Base-by-base conservation (phyloP, 35 echinoderm and acorn worm genomes). In the Eucidaris tribuloides region DNA sequence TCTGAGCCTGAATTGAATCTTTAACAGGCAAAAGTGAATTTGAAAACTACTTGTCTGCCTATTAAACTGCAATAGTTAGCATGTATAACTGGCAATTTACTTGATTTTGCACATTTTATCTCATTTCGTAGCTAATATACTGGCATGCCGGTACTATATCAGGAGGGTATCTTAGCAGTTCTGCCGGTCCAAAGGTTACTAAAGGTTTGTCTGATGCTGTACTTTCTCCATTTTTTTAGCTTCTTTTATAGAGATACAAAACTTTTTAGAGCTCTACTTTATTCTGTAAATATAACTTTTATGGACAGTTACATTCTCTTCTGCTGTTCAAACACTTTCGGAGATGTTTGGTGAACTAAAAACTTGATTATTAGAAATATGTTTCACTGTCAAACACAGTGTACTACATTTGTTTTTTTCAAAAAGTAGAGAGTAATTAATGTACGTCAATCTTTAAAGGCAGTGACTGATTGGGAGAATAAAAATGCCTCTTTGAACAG, bases 101-200 rank as follows among this genome's bases (percentile, higher is more conserved):
- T 76, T 37, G 23, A 44, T 1, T 72, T 71, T 48, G 44, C n/a
- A n/a, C 19, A 22, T 76, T 64, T 86, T 17, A 14, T 22, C 9
- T 7, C 29, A 23, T 65, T 80, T 22, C 79, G 91, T 88, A 40
- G 79, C 93, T 59, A 82, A 96, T 46, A 57, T 87, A 22, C 74
- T 96, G 11, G 93, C n/a, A n/a, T 91, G 44, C 76, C 88, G 48
- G 88, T 91, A 28, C 58, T 96, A 27, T 96, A 84, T 52, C 87
- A 89, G 41, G 64, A 81, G 46, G 93, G 93, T 44, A 62, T 96
- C 18, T 42, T 96, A 7, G 88, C 84, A 35, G 93, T 87, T 40
- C 81, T 96, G 3, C 40, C n/a, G n/a, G 93, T 18, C 91, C 93
- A 19, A 96, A 87, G 56, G 79, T 71, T 34, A 74, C 72, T 9